Base-by-base conservation (phyloP, 2,888 invertebrate genomes). In the Mycalesis mineus region DNA sequence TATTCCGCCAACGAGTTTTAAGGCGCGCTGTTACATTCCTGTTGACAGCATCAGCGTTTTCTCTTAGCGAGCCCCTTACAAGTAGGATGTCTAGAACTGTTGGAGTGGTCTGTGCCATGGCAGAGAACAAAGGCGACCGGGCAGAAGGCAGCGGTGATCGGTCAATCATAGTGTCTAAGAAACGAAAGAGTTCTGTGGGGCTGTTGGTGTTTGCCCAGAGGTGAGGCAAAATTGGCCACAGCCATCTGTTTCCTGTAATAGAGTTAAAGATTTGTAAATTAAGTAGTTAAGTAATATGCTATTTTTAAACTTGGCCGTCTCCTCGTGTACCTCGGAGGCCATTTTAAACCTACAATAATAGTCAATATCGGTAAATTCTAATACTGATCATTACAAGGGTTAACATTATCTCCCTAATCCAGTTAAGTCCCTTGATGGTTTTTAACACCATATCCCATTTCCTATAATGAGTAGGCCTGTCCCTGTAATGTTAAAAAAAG, bases 21-120 rank as follows among this genome's bases (percentile, higher is more conserved):
- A 95, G 91, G 88, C 95, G 94, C 31, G 88, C 83, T 0, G 93
- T 93, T 0, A 96, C 90, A 69, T 94, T 92, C 37, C 92, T 90
- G 80, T 96, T 96, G 11, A 94, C 92, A 0, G 77, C 80, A 55
- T 94, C 91, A 0, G 95, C 94, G 77, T 93, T 91, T 49, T 90
- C 85, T 29, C 94, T 81, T 28, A 95, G 77, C 14, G 92, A 93
- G 6, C 92, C 93, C 5, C 92, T 82, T 2, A 91, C 82, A 61
- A 92, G 84, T 8, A 94, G 75, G 15, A 94, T 91, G 67, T 93
- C 93, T 33, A 91, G 78, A 0, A 92, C 87, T 40, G 91, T 92
- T 0, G 94, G 93, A 0, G 95, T 95, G 47, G 94, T 86, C 78
- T 95, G 93, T 0, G 94, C 94, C 95, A 95, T 95, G 7, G 94